phyloP scores from a whole-genome alignment of 1,140 invertebrate genomes.

The Musca domestica region DNA sequence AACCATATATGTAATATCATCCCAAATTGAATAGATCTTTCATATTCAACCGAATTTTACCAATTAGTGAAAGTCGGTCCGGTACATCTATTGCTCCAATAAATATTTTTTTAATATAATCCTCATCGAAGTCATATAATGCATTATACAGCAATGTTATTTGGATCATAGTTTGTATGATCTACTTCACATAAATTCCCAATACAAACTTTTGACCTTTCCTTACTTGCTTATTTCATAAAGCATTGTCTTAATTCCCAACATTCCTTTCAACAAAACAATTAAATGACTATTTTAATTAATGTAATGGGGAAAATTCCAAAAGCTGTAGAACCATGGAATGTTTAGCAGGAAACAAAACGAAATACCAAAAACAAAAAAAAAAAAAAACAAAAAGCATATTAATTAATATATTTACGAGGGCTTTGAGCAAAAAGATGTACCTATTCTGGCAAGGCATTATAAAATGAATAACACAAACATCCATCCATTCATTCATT shows the following conservation, averaged over 20 bases:
- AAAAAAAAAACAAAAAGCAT: neutral
- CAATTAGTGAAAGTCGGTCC: no score
- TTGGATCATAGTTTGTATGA: no score
- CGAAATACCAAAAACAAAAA: neutral
- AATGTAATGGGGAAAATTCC: slow-evolving; percentile 1
- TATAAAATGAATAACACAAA: neutral
- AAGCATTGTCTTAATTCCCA: no score
- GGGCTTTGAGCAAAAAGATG: neutral
- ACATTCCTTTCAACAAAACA: neutral
- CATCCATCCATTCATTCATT: neutral
- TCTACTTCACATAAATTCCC: no score
- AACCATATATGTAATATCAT: no score
- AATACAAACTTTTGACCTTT: neutral
- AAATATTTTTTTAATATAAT: no score
- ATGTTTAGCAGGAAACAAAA: neutral
- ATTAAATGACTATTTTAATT: slow-evolving; percentile 20
- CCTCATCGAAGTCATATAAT: no score
- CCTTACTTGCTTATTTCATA: no score
- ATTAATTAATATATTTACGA: slow-evolving; percentile 12
- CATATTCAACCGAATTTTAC: no score
- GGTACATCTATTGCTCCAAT: no score
- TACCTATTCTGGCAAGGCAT: neutral
- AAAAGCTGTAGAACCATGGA: neutral
- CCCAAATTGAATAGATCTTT: no score
- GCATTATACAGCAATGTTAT: no score